A percentile compares a stretch with the other conserved stretches of the same genome.
Conservation (phyloP, 1,140 invertebrate genomes). For the Pachypeltis micranthus region DNA sequence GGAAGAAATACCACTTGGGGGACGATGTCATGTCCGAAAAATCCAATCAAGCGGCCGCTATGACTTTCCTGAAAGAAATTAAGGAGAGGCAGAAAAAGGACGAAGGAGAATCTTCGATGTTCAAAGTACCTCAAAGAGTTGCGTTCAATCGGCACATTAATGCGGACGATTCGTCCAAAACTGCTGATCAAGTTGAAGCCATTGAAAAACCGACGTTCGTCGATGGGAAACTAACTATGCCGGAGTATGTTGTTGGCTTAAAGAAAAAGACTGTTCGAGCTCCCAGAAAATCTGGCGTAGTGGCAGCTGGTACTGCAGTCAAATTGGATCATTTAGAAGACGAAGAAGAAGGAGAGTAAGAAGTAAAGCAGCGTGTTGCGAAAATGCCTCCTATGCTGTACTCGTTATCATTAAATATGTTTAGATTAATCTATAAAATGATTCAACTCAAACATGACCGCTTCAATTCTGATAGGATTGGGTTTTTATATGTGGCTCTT, state of each 20-base stretch:
- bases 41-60: conserved; percentile 54
- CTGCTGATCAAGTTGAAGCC: conserved; percentile 36
- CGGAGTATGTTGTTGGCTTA: conserved; percentile 61
- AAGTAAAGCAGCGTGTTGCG: neutral
- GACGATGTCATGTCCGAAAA: conserved; percentile 61
- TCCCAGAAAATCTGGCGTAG: conserved; percentile 32
- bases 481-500: too few relatives aligned
- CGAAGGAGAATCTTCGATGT: conserved; percentile 18
- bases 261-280: conserved; percentile 33
- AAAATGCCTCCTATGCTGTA: too few relatives aligned
- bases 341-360: conserved; percentile 36
- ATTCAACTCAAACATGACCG: too few relatives aligned
- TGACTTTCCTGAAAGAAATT: conserved; percentile 52
- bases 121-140: conserved; percentile 18
- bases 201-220: conserved; percentile 43
- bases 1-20: conserved; percentile 57
- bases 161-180: conserved; percentile 23
- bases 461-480: too few relatives aligned
- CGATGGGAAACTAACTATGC: conserved; percentile 57
- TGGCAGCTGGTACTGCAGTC: conserved; percentile 34
- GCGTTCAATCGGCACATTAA: conserved; percentile 13
- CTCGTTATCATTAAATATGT: too few relatives aligned
- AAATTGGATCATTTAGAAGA: conserved; percentile 50
- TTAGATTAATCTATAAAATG: too few relatives aligned
- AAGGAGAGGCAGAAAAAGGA: conserved; percentile 40